Evolutionary conservation across 2,888 invertebrate species (phyloP).

Genomic region (Amiota minor): DNA sequence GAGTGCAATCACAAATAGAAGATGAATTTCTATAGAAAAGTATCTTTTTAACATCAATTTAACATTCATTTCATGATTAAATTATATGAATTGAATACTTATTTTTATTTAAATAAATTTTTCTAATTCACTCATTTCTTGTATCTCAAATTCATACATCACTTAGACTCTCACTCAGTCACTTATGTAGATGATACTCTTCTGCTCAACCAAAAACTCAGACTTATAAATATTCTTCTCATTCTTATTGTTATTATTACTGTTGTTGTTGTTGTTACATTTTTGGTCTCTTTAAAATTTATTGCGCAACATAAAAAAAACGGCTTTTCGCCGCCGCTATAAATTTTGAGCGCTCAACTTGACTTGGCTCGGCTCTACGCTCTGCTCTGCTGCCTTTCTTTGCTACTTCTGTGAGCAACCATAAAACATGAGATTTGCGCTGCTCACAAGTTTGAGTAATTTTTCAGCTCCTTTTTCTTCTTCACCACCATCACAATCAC

Average conservation of each 20-base stretch:
- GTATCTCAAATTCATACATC: not conserved
- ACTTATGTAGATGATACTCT: not conserved
- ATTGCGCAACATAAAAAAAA: conserved; percentile 15
- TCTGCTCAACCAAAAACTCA: no score
- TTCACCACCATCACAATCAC: no score
- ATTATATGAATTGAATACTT: no score
- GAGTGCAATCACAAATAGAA: no score
- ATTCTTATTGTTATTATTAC: conserved; percentile 5
- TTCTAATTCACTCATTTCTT: no score
- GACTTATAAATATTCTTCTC: not conserved
- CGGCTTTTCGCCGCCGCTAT: conserved; percentile 13
- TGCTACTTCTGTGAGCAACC: conserved; percentile 37
- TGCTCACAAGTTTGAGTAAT: conserved; percentile 45
- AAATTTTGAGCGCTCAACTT: conserved; percentile 3
- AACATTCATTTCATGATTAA: no score
- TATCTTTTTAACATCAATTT: no score
- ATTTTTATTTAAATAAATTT: no score
- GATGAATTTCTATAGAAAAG: no score
- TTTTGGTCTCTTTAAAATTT: conserved; percentile 41
- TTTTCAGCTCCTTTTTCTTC: conserved; percentile 20
- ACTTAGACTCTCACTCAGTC: conserved; percentile 32
- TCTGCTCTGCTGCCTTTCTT: not conserved
- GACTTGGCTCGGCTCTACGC: no score
- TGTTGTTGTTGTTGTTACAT: conserved; percentile 35
- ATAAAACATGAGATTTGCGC: conserved; percentile 65